Percentiles rank a stretch among this genome's conserved stretches.
phyloP scores from a whole-genome alignment of 2,113 vertebrate genomes.

The Argyrosomus japonicus region DNA sequence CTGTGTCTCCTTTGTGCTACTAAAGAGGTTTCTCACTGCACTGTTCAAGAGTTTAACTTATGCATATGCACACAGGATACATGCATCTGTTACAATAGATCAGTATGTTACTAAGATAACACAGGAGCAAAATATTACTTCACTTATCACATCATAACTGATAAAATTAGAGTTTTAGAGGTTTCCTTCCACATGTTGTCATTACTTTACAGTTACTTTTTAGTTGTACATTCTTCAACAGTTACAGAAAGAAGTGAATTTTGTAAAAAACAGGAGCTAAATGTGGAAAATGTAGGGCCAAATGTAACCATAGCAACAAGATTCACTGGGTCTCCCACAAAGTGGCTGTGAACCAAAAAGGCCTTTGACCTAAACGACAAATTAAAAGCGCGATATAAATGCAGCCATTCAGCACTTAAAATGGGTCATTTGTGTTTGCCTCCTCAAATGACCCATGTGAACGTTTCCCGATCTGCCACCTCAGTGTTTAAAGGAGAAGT shows the following conservation, averaged over 20 bases:
- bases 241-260: neutral
- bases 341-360: neutral
- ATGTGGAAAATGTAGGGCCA: neutral
- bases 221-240: neutral
- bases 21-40: conserved; percentile 8
- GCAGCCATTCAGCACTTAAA: neutral
- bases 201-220: neutral
- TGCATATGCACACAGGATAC: neutral
- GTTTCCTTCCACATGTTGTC: neutral
- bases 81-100: neutral
- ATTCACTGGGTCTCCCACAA: neutral
- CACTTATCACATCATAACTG: neutral
- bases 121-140: neutral
- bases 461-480: neutral
- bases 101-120: neutral
- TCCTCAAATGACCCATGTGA: neutral
- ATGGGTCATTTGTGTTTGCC: neutral
- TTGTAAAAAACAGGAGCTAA: neutral
- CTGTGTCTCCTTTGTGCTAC: conserved; percentile 5
- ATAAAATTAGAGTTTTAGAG: neutral
- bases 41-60: neutral
- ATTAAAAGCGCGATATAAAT: neutral
- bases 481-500: neutral
- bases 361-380: neutral
- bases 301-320: conserved; percentile 4